Evolutionary conservation across 1,140 invertebrate genomes (phyloP), one percentile per base, ranked within the genome.

Genomic region (Neoseiulus cucumeris): DNA sequence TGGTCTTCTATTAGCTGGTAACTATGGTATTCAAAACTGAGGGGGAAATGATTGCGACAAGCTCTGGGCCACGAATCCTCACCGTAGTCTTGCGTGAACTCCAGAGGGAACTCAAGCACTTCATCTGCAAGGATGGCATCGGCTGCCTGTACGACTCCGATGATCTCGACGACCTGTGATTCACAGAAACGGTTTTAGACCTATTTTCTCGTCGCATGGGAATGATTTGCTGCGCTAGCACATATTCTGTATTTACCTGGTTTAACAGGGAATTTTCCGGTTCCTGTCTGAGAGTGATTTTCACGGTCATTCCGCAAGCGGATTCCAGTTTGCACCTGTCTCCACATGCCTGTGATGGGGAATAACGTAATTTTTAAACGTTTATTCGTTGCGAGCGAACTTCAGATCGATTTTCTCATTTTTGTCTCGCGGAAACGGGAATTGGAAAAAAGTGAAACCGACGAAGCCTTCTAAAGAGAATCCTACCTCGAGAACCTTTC

Each of bases 221-320:
- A n/a, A n/a, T n/a, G n/a, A n/a, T n/a, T n/a, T n/a, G n/a, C n/a
- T n/a, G n/a, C n/a, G n/a, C n/a, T n/a, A n/a, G n/a, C n/a, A n/a
- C n/a, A n/a, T n/a, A n/a, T n/a, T n/a, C n/a, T n/a, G n/a, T n/a
- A n/a, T n/a, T n/a, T 9, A 39, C 33, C 33, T 39, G 33, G 33
- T 39, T 39, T 9, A 39, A 4, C 33, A 39, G 9, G 9, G 33
- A 39, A 9, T 39, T 39, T 39, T 39, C 33, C 33, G 33, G 33
- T 9, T 39, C 33, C 33, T 39, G 4, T 6, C 9, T 39, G 33
- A 39, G 9, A 39, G 4, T 39, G 33, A 39, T 39, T 17, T 25
- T 59, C 14, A 59, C 51, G 2, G 51, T 59, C 51, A 59, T 59
- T 1, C 51, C 51, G 51, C 51, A 59, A 59, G 51, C 51, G 1